phyloP scores from a whole-genome alignment of 1,140 invertebrate species.

The Drosophila suzukii region DNA sequence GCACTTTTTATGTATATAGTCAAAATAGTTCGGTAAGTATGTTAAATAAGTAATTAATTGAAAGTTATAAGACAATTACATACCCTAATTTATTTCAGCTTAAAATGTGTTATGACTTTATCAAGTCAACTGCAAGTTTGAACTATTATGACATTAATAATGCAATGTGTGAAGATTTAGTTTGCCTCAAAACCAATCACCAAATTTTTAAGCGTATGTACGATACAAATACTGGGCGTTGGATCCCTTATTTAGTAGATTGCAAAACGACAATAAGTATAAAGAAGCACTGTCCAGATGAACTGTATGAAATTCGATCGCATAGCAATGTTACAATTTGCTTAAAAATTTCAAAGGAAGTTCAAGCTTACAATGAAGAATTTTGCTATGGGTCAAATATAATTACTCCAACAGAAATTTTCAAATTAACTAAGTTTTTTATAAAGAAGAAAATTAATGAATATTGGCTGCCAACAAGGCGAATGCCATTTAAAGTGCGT shows the following conservation, averaged over 20 bases:
- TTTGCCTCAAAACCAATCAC: constrained; percentile 32
- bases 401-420: constrained; percentile 17
- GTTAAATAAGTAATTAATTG: background rate
- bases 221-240: constrained; percentile 34
- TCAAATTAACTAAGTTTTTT: constrained; percentile 12
- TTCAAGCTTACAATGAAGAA: constrained; percentile 53
- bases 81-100: background rate
- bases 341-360: constrained; percentile 42
- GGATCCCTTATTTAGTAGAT: constrained; percentile 22
- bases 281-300: constrained; percentile 52
- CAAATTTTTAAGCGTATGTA: constrained; percentile 46
- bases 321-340: constrained; percentile 30
- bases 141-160: constrained; percentile 39
- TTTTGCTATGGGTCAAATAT: constrained; percentile 65
- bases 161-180: constrained; percentile 34
- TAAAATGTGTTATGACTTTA: constrained; percentile 5
- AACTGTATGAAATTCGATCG: constrained; percentile 45
- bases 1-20: background rate
- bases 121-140: constrained; percentile 3
- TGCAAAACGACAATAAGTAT: constrained; percentile 10
- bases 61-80: too few species aligned
- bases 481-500: too few species aligned
- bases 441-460: constrained; percentile 36
- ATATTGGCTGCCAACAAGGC: constrained; percentile 73
- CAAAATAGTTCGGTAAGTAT: background rate